Evolutionary conservation across 2,888 invertebrate species (phyloP).

Genomic region (Himalopsyche anomala): DNA sequence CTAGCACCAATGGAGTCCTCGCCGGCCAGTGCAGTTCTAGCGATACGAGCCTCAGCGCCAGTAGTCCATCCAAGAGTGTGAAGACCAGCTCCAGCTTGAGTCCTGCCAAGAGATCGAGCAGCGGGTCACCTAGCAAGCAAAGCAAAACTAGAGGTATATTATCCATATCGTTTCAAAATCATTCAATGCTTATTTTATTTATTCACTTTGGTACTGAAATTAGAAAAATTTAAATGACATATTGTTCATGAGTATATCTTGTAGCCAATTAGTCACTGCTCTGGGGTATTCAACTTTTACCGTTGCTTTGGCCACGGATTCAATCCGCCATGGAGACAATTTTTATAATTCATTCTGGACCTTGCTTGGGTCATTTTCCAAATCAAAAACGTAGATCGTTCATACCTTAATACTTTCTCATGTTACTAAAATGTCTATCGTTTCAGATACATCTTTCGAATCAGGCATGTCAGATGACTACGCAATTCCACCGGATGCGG

Average conservation of each 20-base stretch:
- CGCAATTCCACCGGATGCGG: slow-evolving; percentile 96
- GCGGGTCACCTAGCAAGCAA: slow-evolving; percentile 87
- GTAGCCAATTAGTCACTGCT: too few species aligned
- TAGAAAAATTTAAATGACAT: too few species aligned
- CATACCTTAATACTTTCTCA: neutral
- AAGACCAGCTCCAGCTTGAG: slow-evolving; percentile 91
- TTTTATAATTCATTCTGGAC: neutral
- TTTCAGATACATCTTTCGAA: slow-evolving; percentile 92
- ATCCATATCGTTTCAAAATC: neutral
- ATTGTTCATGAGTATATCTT: too few species aligned
- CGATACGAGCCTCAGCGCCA: slow-evolving; percentile 81
- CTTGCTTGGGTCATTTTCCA: neutral
- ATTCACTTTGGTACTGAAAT: too few species aligned
- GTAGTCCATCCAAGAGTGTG: slow-evolving; percentile 90
- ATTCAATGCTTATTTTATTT: too few species aligned
- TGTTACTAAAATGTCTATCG: slow-evolving; percentile 67
- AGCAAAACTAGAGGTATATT: slow-evolving; percentile 85
- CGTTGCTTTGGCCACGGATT: too few species aligned
- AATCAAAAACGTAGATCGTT: too few species aligned
- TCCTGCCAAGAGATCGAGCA: slow-evolving; percentile 89
- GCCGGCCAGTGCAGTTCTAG: slow-evolving; percentile 74
- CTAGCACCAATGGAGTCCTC: slow-evolving; percentile 70
- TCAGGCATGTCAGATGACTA: slow-evolving; percentile 97
- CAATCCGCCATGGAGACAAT: too few species aligned
- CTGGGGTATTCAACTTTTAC: too few species aligned